Conservation (phyloP, 2,888 invertebrate genomes). For the Odontomyia ornata region DNA sequence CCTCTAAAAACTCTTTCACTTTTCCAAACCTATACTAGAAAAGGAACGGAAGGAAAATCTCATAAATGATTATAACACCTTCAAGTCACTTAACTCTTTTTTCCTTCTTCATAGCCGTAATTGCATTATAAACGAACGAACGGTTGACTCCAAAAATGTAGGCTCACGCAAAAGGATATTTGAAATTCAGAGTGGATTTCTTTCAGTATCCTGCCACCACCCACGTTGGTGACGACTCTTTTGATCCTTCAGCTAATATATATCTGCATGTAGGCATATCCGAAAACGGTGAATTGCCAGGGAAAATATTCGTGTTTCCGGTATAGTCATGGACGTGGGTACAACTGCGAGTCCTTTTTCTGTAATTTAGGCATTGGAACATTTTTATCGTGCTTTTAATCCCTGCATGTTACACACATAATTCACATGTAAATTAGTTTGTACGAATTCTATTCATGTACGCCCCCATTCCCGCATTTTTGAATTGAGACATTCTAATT, state of each 20-base stretch:
- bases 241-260: background rate
- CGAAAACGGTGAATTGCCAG: background rate
- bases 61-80: constrained; percentile 21
- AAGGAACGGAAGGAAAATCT: constrained; percentile 1
- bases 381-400: constrained; percentile 20
- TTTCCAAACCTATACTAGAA: background rate
- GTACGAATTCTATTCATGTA: constrained; percentile 19
- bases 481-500: background rate
- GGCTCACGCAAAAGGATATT: constrained; percentile 4
- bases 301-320: background rate
- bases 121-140: constrained; percentile 9
- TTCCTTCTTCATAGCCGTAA: background rate
- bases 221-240: background rate
- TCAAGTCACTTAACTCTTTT: constrained; percentile 27
- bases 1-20: background rate
- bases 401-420: constrained; percentile 26
- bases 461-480: background rate
- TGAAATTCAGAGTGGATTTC: constrained; percentile 7
- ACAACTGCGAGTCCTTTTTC: background rate
- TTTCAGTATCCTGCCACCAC: background rate
- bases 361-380: background rate
- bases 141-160: background rate
- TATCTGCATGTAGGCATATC: background rate
- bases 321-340: background rate
- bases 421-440: constrained; percentile 38